phyloP scores from a whole-genome alignment of 1,140 invertebrate genomes.

The Dreissena rostriformis region DNA sequence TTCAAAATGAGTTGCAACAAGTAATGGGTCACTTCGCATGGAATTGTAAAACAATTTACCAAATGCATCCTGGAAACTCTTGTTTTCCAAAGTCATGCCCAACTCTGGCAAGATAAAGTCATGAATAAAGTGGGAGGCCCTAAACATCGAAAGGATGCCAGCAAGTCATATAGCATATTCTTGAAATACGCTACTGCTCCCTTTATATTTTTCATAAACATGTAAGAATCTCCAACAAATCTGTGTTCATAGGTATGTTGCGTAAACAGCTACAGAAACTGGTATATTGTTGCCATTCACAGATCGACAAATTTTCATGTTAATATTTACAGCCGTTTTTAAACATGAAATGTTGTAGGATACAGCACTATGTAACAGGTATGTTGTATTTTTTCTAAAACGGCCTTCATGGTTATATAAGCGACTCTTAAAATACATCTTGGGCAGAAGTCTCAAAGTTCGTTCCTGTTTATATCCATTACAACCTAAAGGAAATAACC shows the following conservation, averaged over 20 bases:
- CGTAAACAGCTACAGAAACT: constrained; percentile 14
- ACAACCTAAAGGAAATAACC: constrained; percentile 29
- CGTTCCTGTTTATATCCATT: constrained; percentile 19
- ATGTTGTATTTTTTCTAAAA: constrained; percentile 47
- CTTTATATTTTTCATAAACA: constrained; percentile 58
- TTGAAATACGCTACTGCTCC: constrained; percentile 43
- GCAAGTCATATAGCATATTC: constrained; percentile 37
- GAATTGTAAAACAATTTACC: background rate
- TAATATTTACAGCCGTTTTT: constrained; percentile 34
- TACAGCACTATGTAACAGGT: constrained; percentile 37
- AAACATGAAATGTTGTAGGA: no score
- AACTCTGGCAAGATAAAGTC: constrained; percentile 14
- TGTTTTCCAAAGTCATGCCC: background rate
- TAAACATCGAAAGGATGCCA: constrained; percentile 32
- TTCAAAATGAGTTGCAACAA: constrained; percentile 48
- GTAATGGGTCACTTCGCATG: constrained; percentile 22
- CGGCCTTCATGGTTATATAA: constrained; percentile 16
- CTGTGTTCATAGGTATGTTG: background rate
- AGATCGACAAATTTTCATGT: constrained; percentile 36
- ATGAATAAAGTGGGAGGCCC: constrained; percentile 34
- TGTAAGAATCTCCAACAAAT: constrained; percentile 43
- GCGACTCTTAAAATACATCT: constrained; percentile 33
- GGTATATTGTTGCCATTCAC: background rate
- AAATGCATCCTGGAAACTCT: background rate
- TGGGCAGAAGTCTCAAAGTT: background rate